Percentiles rank a stretch among this genome's conserved stretches.
Conservation (phyloP, 2,113 vertebrate genomes). For the Sphyrna mokarran region DNA sequence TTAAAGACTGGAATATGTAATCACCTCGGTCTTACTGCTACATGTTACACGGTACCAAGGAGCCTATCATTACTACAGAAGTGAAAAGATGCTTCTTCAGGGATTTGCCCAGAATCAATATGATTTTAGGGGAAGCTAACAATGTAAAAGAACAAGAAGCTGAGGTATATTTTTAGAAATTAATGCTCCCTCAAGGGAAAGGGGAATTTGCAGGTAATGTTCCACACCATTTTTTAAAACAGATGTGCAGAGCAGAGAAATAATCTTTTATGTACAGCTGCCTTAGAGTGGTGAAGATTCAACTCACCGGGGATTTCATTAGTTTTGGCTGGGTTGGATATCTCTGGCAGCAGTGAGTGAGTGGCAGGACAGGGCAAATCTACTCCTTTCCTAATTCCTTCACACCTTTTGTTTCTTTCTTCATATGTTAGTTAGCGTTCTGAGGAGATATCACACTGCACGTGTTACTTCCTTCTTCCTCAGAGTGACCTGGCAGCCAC, state of each 20-base stretch:
- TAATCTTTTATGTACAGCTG: background rate
- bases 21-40: background rate
- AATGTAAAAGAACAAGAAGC: background rate
- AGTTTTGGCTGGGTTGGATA: slow-evolving; percentile 16
- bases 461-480: background rate
- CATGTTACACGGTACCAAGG: background rate
- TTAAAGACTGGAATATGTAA: background rate
- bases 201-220: slow-evolving; percentile 23
- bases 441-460: background rate
- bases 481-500: background rate
- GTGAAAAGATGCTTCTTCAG: background rate
- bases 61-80: background rate
- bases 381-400: background rate
- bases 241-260: background rate
- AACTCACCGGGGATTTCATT: slow-evolving; percentile 31
- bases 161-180: slow-evolving; percentile 24
- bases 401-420: background rate
- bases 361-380: slow-evolving; percentile 19
- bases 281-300: background rate
- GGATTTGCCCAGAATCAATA: background rate
- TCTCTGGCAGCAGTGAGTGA: slow-evolving; percentile 9
- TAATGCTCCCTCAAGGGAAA: slow-evolving; percentile 24
- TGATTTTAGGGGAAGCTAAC: slow-evolving; percentile 26
- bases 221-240: background rate
- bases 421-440: background rate